Evolutionary conservation across 2,888 invertebrate genomes (phyloP), one percentile per base, ranked within the genome.

Genomic region (Plebejus melissa): DNA sequence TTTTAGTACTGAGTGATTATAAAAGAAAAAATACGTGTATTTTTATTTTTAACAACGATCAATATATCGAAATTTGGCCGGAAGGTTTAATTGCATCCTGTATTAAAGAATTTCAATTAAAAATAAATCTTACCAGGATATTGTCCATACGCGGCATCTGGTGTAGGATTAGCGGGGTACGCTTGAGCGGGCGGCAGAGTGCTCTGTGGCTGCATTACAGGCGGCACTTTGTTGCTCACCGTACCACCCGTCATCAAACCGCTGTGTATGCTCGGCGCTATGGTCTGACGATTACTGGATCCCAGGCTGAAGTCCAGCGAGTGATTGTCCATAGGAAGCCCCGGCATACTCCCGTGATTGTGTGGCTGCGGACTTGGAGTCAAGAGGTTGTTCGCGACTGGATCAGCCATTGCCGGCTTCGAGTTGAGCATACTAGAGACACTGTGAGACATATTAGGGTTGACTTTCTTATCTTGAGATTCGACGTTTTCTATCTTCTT

Each of bases 341-440:
- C 81, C 5, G 80, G 75, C 77, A 81, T 78, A 69, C 74, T 80
- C n/a, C 80, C 79, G 9, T 81, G 79, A 78, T 78, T 78, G 77
- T 80, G 77, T 74, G 72, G 72, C 79, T 76, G 11, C 9, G 74
- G 28, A 54, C 69, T 76, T 1, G 76, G 69, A 80, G 78, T 50
- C 77, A 78, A 38, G 75, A 78, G 75, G 74, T 77, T 82, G 9
- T 82, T 77, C 74, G 79, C 81, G n/a, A 86, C 86, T 11, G 85
- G 77, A 57, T 87, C 87, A 2, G 76, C 76, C 74, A 86, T 82
- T 60, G 87, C 84, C 2, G 81, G 71, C 74, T 85, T 82, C 1
- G 85, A 81, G 7, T 90, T 89, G 58, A 93, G 82, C 50, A 93
- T 81, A 83, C 88, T 93, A 22, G 93, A 91, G 71, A 93, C 93